These are phyloP conservation scores for Synaphobranchus kaupii DNA, from an alignment of 2,797 vertebrate species.

Conservation along the genomic window DNA sequence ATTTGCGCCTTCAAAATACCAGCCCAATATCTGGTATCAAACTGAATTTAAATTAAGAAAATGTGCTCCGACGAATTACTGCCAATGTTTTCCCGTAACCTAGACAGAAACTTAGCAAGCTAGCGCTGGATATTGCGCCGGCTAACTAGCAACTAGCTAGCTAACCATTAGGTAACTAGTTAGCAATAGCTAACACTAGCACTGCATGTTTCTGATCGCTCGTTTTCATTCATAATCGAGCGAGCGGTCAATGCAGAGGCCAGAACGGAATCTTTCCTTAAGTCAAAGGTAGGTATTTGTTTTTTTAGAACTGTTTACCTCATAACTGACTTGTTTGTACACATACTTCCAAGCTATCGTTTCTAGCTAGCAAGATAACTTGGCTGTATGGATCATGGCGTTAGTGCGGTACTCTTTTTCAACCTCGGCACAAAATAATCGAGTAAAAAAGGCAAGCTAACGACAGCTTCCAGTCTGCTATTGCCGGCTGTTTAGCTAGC, in stretches of 20 bases:
- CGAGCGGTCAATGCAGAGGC: background rate
- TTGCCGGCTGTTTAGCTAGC: background rate
- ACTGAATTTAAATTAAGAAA: background rate
- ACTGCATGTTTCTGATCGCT: background rate
- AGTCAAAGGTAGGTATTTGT: conserved; percentile 10
- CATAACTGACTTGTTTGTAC: background rate
- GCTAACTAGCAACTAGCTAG: background rate
- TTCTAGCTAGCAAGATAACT: background rate
- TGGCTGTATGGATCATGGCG: background rate
- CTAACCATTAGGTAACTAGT: background rate
- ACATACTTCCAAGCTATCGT: background rate
- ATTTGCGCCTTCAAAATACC: background rate
- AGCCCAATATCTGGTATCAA: background rate
- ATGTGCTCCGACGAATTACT: background rate
- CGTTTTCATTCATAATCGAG: background rate
- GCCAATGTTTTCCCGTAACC: conserved; percentile 3
- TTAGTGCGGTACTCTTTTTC: background rate
- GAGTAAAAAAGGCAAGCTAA: background rate
- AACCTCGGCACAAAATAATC: background rate
- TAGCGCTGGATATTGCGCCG: background rate
- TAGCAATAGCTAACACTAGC: background rate
- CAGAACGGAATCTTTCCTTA: background rate
- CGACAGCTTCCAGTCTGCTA: background rate
- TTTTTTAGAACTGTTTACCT: background rate
- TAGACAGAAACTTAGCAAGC: background rate